Percentiles rank a stretch among this genome's conserved stretches.
These are phyloP conservation scores for Trochalopteron elliotii DNA, from an alignment of 2,113 vertebrate genomes.

Conservation along the genomic window DNA sequence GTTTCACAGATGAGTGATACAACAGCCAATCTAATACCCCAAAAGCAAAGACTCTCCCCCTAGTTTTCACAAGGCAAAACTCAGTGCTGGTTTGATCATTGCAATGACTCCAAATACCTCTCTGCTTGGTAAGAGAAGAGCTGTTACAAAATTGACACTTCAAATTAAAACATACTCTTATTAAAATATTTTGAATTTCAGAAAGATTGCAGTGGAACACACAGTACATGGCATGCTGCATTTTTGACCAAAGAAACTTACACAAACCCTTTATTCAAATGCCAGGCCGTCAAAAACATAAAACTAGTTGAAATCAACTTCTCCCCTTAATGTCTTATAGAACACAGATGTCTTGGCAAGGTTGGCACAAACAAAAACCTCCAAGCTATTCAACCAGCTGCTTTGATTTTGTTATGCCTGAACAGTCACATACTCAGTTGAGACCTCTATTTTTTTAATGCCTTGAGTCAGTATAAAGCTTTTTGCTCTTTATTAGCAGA, in stretches of 20 bases:
- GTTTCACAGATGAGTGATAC: background rate
- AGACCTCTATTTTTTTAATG: slow-evolving; percentile 12
- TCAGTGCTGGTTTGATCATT: background rate
- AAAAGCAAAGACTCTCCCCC: background rate
- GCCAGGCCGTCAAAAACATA: background rate
- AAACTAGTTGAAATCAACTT: background rate
- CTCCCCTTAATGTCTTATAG: slow-evolving; percentile 12
- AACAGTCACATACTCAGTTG: background rate
- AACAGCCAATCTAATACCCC: background rate
- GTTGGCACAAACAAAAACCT: slow-evolving; percentile 11
- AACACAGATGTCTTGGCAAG: slow-evolving; percentile 49
- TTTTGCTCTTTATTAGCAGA: background rate
- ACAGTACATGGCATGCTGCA: background rate
- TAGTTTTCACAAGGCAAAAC: background rate
- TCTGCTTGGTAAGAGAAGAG: background rate
- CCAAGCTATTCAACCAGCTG: slow-evolving; percentile 37
- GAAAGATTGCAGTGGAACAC: background rate
- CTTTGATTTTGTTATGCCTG: slow-evolving; percentile 41
- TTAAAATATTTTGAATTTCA: background rate
- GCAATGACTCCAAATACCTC: background rate
- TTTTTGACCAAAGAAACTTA: background rate
- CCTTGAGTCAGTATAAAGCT: background rate
- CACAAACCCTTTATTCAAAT: background rate
- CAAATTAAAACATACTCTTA: background rate
- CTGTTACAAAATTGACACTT: background rate